These are phyloP conservation scores for Athene noctua DNA, from an alignment of 2,113 vertebrate genomes.

Conservation along the genomic window DNA sequence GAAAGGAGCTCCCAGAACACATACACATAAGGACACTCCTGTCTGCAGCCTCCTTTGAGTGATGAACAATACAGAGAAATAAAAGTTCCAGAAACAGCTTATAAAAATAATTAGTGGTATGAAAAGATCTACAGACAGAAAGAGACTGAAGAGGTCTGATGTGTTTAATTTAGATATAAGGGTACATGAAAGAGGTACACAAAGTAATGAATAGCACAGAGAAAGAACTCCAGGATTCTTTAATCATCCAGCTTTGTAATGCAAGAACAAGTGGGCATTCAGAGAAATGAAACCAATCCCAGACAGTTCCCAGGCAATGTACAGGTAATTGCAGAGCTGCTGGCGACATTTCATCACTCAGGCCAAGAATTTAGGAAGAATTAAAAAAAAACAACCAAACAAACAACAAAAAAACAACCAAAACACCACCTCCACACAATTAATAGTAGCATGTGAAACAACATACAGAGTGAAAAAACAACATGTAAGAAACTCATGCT, in stretches of 20 bases:
- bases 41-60: not conserved
- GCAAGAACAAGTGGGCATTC: conserved; percentile 47
- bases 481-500: not conserved
- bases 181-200: conserved; percentile 10
- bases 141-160: conserved; percentile 21
- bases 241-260: conserved; percentile 34
- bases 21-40: not conserved
- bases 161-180: conserved; percentile 34
- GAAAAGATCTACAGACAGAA: conserved; percentile 43
- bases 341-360: not conserved
- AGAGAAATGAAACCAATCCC: conserved; percentile 29
- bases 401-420: not conserved
- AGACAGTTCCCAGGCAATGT: not conserved
- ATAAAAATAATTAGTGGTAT: conserved; percentile 26
- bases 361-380: not conserved
- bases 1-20: conserved; percentile 4
- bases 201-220: conserved; percentile 28
- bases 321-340: not conserved
- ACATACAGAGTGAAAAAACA: not conserved
- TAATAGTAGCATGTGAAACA: not conserved
- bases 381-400: not conserved
- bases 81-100: conserved; percentile 13
- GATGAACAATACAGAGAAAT: not conserved
- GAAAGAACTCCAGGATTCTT: not conserved
- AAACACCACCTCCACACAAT: not conserved